Evolutionary conservation across 2,888 invertebrate genomes (phyloP).

Genomic region (Clostera curtula): DNA sequence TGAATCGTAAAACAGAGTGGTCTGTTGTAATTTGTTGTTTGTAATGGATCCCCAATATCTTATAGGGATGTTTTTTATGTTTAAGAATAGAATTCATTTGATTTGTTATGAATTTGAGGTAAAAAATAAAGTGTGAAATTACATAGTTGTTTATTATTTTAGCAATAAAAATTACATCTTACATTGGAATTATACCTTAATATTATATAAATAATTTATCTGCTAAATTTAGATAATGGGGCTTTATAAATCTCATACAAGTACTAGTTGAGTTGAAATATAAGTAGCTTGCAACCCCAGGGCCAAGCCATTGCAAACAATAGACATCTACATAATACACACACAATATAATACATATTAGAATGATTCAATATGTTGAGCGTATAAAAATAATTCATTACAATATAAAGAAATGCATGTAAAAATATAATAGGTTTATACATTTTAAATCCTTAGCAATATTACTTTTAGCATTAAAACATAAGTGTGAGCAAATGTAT

Average conservation of each 20-base stretch:
- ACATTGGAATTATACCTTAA: constrained; percentile 52
- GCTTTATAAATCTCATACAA: constrained; percentile 36
- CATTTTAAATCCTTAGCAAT: constrained; percentile 41
- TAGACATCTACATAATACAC: constrained; percentile 43
- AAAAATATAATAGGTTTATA: constrained; percentile 56
- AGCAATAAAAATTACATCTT: constrained; percentile 62
- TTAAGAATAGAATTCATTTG: too few relatives aligned
- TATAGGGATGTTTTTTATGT: too few relatives aligned
- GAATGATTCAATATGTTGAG: constrained; percentile 47
- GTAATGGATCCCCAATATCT: too few relatives aligned
- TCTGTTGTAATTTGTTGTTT: too few relatives aligned
- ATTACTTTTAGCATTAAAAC: constrained; percentile 49
- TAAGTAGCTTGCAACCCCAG: constrained; percentile 17
- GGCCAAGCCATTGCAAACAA: constrained; percentile 32
- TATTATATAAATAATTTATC: constrained; percentile 65
- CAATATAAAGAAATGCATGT: constrained; percentile 70
- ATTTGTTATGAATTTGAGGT: constrained; percentile 4
- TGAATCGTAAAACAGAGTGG: too few relatives aligned
- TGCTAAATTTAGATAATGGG: constrained; percentile 58
- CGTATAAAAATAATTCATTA: constrained; percentile 67
- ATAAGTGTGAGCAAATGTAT: constrained; percentile 40
- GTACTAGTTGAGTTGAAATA: constrained; percentile 22
- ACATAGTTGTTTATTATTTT: constrained; percentile 50
- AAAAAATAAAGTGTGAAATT: constrained; percentile 23
- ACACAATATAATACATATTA: constrained; percentile 52